Base-by-base conservation (phyloP, 2,888 invertebrate genomes). In the Callyntrura sp. region DNA sequence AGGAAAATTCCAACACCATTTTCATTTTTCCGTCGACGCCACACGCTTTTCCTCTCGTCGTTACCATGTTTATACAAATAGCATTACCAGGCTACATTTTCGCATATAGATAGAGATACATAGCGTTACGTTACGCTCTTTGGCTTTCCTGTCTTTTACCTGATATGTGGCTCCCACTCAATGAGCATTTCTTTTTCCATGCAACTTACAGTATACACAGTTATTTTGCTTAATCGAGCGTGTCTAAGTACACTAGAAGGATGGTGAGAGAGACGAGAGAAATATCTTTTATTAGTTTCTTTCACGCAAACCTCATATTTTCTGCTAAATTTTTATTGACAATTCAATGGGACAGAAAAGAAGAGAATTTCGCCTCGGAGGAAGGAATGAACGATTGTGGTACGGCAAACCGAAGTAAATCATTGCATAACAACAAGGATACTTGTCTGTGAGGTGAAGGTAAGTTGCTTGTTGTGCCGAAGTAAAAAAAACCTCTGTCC, bases 281-380 rank as follows among this genome's bases (percentile, higher is more conserved):
- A 85, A 76, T 55, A 65, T 55, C n/a, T 62, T 83, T 89, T 89
- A 89, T 89, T 85, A 62, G 79, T 85, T 89, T 70, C 81, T 81
- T 89, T 89, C 89, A 89, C 89, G 89, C 89, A 85, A 89, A 65
- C 78, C 84, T 68, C 78, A 70, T 73, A 83, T 88, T 68, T 68
- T 70, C 82, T 11, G 78, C 12, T 60, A 83, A 83, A 88, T 83
- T 62, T 35, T 62, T 51, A 87, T 87, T 70, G 87, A 73, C 88
- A 83, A 88, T 60, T 88, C 82, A 88, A 82, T 88, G 73, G 48
- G 73, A 14, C 23, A 73, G 73, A 45, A 73, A 70, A 48, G 48
- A 12, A 48, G n/a, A n/a, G 25, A 12, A 28, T 48, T 76, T 76
- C 51, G 43, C n/a, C 25, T 12, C 57, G 60, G 60, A 70, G 57